Evolutionary conservation across 2,888 invertebrate species (phyloP).

Genomic region (Brachyopa scutellaris): DNA sequence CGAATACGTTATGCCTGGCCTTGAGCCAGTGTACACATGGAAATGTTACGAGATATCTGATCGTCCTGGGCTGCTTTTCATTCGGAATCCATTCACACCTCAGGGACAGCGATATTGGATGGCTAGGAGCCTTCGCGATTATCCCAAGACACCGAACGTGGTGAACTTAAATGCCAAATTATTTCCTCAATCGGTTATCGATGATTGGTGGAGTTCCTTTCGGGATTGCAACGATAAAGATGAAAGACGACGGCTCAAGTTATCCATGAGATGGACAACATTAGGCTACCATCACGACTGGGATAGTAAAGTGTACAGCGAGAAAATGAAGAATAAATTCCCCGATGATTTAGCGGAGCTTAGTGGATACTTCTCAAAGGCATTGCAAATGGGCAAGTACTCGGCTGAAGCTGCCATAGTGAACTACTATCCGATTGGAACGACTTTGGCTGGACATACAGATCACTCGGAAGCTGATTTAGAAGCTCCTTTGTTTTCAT

Average conservation of each 20-base stretch:
- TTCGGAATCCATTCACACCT: conserved; percentile 91
- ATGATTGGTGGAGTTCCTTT: conserved; percentile 86
- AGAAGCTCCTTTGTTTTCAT: conserved; percentile 94
- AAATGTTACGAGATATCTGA: conserved; percentile 84
- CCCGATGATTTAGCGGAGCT: conserved; percentile 88
- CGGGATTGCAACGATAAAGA: conserved; percentile 75
- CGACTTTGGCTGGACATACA: conserved; percentile 95
- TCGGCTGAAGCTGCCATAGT: conserved; percentile 96
- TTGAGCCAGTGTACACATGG: conserved; percentile 84
- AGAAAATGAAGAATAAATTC: conserved; percentile 86
- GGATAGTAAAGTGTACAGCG: conserved; percentile 94
- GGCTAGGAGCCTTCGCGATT: conserved; percentile 88
- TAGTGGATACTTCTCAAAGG: conserved; percentile 85
- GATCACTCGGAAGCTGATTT: conserved; percentile 95
- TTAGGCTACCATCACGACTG: conserved; percentile 99
- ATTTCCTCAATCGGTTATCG: conserved; percentile 74
- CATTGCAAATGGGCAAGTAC: conserved; percentile 85
- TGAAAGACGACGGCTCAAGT: conserved; percentile 77
- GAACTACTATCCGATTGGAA: conserved; percentile 97
- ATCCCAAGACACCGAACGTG: conserved; percentile 86
- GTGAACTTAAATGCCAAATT: conserved; percentile 78
- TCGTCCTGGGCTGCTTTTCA: conserved; percentile 89
- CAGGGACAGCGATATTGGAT: conserved; percentile 93
- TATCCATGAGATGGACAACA: conserved; percentile 93
- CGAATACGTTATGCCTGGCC: conserved; percentile 73